Evolutionary conservation across 2,797 vertebrate species (phyloP).

Genomic region (Oreonectes daqikongensis): DNA sequence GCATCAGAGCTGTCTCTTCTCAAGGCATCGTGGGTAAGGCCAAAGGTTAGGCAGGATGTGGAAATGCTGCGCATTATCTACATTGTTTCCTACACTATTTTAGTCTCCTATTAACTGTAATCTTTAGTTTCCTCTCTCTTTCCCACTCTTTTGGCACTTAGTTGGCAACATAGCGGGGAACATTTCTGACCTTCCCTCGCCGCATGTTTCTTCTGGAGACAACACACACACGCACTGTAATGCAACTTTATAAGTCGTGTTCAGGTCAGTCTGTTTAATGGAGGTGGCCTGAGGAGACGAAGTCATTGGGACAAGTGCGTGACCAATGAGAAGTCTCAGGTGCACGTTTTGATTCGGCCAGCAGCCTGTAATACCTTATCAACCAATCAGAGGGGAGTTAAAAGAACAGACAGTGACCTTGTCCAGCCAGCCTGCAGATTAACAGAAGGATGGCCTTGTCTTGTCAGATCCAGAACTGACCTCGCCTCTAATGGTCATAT

Average conservation of each 20-base stretch:
- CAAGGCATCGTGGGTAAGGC: constrained; percentile 37
- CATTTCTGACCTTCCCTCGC: constrained; percentile 26
- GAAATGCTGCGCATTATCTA: constrained; percentile 37
- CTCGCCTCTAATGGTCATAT: constrained; percentile 38
- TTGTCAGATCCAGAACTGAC: constrained; percentile 55
- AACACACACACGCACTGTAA: constrained; percentile 22
- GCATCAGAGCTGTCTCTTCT: constrained; percentile 20
- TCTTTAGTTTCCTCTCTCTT: constrained; percentile 3
- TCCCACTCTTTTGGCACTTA: background rate
- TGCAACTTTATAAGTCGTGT: constrained; percentile 53
- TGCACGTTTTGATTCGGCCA: constrained; percentile 15
- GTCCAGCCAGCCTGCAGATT: constrained; percentile 59
- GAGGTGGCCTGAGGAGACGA: constrained; percentile 63
- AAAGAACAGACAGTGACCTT: constrained; percentile 44
- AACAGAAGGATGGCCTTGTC: constrained; percentile 62
- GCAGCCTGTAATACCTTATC: constrained; percentile 1
- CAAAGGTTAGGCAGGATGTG: constrained; percentile 49
- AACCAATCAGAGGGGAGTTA: constrained; percentile 21
- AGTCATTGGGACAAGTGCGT: constrained; percentile 57
- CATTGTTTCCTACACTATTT: constrained; percentile 43
- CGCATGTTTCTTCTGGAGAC: background rate
- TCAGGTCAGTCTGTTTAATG: constrained; percentile 71
- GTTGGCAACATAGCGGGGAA: background rate
- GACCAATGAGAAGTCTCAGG: constrained; percentile 16
- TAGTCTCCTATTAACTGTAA: constrained; percentile 22